Conservation (phyloP, 2,888 invertebrate species). For the Merodon equestris region DNA sequence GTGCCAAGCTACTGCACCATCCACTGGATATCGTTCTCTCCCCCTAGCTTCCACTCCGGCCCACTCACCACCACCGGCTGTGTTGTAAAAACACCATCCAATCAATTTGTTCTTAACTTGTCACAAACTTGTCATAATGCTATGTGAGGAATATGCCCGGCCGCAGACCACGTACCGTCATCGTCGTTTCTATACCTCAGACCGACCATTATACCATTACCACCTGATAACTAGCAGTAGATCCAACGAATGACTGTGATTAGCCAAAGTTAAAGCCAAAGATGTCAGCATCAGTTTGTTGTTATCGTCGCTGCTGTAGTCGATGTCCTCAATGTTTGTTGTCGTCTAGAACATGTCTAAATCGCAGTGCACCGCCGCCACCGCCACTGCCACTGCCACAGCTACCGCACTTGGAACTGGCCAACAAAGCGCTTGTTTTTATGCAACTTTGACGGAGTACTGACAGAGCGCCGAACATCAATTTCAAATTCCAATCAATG, state of each 20-base stretch:
- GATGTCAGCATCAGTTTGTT: slow-evolving; percentile 55
- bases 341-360: slow-evolving; percentile 61
- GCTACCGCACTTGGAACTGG: slow-evolving; percentile 9
- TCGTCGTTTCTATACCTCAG: too few species aligned
- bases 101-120: slow-evolving; percentile 68
- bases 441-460: slow-evolving; percentile 43
- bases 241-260: slow-evolving; percentile 31
- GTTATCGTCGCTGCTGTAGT: slow-evolving; percentile 27
- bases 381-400: slow-evolving; percentile 5
- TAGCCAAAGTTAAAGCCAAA: slow-evolving; percentile 29
- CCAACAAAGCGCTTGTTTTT: slow-evolving; percentile 51
- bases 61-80: neutral
- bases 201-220: slow-evolving; percentile 7
- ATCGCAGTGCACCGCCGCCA: slow-evolving; percentile 23
- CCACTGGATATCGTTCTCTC: slow-evolving; percentile 10
- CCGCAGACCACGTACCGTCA: too few species aligned
- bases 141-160: slow-evolving; percentile 44
- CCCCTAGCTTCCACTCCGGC: too few species aligned
- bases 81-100: slow-evolving; percentile 46
- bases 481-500: slow-evolving; percentile 60
- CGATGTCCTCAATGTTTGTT: slow-evolving; percentile 35
- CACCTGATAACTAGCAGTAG: slow-evolving; percentile 50
- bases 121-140: slow-evolving; percentile 67
- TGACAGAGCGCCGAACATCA: slow-evolving; percentile 55
- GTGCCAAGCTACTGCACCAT: neutral